These are phyloP conservation scores for Ammodramus savannarum DNA, from an alignment of 2,113 vertebrate genomes.

Conservation along the genomic window DNA sequence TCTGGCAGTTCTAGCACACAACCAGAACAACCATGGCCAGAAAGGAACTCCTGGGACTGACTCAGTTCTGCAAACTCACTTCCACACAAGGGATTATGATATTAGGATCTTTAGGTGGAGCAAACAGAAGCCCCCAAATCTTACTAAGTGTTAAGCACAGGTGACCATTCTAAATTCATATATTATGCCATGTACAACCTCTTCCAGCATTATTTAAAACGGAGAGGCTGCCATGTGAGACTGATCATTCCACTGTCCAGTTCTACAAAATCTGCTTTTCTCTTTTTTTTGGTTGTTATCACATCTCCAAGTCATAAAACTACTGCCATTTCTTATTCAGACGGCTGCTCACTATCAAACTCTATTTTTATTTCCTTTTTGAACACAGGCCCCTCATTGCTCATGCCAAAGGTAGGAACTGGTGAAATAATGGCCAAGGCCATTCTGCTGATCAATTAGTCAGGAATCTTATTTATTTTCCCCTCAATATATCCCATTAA, in stretches of 20 bases:
- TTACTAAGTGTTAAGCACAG: neutral
- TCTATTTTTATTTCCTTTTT: neutral
- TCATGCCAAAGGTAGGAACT: neutral
- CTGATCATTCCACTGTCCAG: neutral
- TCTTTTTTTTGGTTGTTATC: neutral
- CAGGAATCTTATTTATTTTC: neutral
- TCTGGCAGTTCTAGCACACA: neutral
- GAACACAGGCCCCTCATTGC: neutral
- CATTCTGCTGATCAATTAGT: neutral
- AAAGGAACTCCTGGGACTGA: neutral
- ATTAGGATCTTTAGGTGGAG: neutral
- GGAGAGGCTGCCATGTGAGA: neutral
- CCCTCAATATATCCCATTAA: neutral
- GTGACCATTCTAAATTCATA: neutral
- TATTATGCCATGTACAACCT: neutral
- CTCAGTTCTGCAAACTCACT: neutral
- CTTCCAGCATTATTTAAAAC: neutral
- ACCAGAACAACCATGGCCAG: neutral
- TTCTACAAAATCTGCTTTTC: neutral
- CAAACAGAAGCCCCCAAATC: neutral
- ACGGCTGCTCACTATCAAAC: neutral
- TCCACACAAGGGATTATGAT: neutral
- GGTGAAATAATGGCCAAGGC: neutral
- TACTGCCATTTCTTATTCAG: neutral
- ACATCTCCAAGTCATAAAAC: neutral